Evolutionary conservation across 2,797 vertebrate species (phyloP).

Genomic region (Chiloscyllium punctatum): DNA sequence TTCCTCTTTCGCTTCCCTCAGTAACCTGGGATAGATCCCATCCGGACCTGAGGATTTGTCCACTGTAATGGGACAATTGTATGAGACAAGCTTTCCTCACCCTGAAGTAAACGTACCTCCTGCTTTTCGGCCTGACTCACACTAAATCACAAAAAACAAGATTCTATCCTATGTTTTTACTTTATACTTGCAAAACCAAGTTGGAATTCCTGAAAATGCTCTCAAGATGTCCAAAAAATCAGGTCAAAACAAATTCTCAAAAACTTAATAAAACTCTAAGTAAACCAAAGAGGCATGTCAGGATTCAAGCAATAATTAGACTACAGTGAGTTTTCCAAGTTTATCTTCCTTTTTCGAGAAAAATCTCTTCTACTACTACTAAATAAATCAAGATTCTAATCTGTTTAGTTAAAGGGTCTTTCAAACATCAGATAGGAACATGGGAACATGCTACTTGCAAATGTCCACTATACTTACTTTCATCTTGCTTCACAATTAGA

Average conservation of each 20-base stretch:
- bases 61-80: too few relatives aligned
- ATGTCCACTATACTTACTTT: neutral
- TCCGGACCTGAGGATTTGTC: too few relatives aligned
- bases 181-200: neutral
- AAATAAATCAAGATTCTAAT: neutral
- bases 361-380: neutral
- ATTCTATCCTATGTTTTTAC: neutral
- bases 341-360: neutral
- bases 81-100: too few relatives aligned
- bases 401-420: neutral
- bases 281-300: neutral
- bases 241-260: neutral
- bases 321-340: neutral
- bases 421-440: neutral
- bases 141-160: too few relatives aligned
- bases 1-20: too few relatives aligned
- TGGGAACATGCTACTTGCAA: neutral
- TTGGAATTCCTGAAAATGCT: neutral
- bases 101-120: too few relatives aligned
- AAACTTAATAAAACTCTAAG: neutral
- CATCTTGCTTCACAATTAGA: slow-evolving; percentile 1
- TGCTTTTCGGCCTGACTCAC: too few relatives aligned
- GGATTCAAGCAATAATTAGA: neutral
- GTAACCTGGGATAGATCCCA: too few relatives aligned
- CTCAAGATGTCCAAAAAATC: neutral